Evolutionary conservation across 2,888 invertebrate species (phyloP).

Genomic region (Ditula angustiorana): DNA sequence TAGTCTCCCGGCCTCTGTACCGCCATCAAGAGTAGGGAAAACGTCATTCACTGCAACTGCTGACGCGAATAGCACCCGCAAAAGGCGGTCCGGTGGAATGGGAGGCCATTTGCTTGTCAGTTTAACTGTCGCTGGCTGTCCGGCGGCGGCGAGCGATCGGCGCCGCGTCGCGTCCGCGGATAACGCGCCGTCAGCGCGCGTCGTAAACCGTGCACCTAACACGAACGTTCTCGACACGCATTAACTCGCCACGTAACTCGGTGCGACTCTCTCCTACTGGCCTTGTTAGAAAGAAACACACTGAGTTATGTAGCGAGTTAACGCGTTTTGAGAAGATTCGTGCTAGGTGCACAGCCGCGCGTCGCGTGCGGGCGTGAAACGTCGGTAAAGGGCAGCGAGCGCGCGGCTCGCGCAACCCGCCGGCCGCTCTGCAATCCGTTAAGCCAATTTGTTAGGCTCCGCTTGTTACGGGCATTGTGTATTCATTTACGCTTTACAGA

Average conservation of each 20-base stretch:
- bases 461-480: conserved; percentile 35
- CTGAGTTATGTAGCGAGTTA: too few relatives aligned
- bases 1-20: neutral
- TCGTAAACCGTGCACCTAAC: too few relatives aligned
- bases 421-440: conserved; percentile 16
- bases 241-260: too few relatives aligned
- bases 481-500: conserved; percentile 35
- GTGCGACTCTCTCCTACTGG: too few relatives aligned
- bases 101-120: neutral
- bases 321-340: too few relatives aligned
- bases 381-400: neutral
- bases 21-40: neutral
- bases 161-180: neutral
- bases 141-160: neutral
- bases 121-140: neutral
- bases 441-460: conserved; percentile 34
- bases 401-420: neutral
- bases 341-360: too few relatives aligned
- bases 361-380: neutral
- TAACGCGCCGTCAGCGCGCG: neutral
- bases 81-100: neutral
- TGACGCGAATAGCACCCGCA: neutral
- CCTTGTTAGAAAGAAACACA: too few relatives aligned
- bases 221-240: too few relatives aligned
- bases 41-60: neutral